phyloP scores from a whole-genome alignment of 2,113 vertebrate genomes.

The Nymphicus hollandicus region DNA sequence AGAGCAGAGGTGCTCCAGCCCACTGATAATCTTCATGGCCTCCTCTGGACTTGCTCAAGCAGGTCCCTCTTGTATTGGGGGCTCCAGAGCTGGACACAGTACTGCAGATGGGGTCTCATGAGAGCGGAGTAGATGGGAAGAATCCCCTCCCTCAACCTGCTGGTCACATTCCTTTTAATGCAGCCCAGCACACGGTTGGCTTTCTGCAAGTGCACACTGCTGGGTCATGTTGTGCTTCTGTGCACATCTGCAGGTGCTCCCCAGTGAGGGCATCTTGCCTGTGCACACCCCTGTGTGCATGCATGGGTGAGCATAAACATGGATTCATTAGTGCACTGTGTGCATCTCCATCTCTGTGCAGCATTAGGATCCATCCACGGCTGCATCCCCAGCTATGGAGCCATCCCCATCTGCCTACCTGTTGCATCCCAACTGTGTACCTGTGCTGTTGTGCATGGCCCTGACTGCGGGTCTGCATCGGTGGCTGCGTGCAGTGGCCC shows the following conservation, averaged over 20 bases:
- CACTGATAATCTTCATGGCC: neutral
- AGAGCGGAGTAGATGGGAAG: neutral
- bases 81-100: neutral
- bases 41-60: neutral
- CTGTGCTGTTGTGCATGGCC: neutral
- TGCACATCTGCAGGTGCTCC: neutral
- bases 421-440: neutral
- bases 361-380: fast-evolving
- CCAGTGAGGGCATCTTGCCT: fast-evolving
- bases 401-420: fast-evolving
- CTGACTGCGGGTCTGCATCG: neutral
- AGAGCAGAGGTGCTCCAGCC: neutral
- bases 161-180: neutral
- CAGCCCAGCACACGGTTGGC: neutral
- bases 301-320: fast-evolving
- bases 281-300: neutral
- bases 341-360: neutral
- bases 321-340: fast-evolving
- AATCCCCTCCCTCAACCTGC: neutral
- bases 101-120: neutral
- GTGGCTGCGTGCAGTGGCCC: slow-evolving; percentile 46
- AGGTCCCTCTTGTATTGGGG: neutral
- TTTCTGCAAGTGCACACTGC: neutral
- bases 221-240: neutral
- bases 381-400: fast-evolving